phyloP scores from a whole-genome alignment of 2,797 vertebrate species.

The Myiotriccus ornatus region DNA sequence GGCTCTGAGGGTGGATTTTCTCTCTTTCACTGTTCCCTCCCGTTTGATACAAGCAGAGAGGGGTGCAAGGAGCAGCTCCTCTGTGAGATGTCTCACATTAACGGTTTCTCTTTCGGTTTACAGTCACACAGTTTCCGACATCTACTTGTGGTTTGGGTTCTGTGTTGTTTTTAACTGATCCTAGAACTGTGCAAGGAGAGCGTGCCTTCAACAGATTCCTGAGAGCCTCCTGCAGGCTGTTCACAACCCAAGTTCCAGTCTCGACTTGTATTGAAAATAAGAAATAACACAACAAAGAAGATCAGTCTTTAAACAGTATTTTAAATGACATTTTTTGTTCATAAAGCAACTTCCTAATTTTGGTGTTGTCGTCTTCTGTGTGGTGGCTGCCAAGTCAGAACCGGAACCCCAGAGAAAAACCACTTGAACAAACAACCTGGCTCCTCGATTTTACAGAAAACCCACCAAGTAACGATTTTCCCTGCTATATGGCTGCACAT shows the following conservation, averaged over 20 bases:
- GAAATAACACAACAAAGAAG: background rate
- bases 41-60: rapidly evolving
- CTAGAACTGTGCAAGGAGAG: background rate
- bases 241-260: background rate
- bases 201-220: background rate
- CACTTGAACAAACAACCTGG: background rate
- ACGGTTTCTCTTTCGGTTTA: slow-evolving; percentile 36
- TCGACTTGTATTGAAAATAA: background rate
- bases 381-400: background rate
- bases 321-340: background rate
- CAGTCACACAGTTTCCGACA: background rate
- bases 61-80: background rate
- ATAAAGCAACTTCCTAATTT: background rate
- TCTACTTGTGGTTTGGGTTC: background rate
- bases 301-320: background rate
- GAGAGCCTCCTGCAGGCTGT: background rate
- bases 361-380: background rate
- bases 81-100: background rate
- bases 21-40: background rate
- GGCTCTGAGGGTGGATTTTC: rapidly evolving
- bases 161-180: background rate
- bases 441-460: background rate
- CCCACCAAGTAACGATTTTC: background rate
- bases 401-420: background rate
- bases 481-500: background rate